Evolutionary conservation across 2,888 invertebrate genomes (phyloP).

Genomic region (Drosophila demipolita): DNA sequence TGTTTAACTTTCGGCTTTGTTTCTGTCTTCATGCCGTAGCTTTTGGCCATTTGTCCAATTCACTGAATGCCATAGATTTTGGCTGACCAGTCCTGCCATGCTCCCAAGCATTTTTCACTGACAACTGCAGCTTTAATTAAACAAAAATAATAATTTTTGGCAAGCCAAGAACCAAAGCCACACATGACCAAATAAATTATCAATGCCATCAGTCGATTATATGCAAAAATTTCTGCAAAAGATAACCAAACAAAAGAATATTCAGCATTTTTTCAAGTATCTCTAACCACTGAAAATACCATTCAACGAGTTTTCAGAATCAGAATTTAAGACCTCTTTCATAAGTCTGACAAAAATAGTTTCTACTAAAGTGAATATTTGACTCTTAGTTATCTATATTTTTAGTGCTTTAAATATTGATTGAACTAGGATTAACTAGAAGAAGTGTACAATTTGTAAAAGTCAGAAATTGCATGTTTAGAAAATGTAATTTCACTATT

Average conservation of each 20-base stretch:
- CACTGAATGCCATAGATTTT: constrained; percentile 38
- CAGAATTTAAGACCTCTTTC: neutral
- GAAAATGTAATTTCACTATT: neutral
- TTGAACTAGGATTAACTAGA: neutral
- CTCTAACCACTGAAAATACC: neutral
- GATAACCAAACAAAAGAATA: constrained; percentile 1
- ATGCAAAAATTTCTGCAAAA: constrained; percentile 24
- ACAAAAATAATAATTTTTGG: constrained; percentile 53
- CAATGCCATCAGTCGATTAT: constrained; percentile 24
- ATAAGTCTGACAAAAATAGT: neutral
- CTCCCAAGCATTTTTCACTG: constrained; percentile 68
- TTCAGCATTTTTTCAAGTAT: neutral
- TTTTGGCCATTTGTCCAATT: constrained; percentile 32
- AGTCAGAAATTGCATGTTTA: neutral
- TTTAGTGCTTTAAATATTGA: neutral
- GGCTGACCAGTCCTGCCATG: constrained; percentile 19
- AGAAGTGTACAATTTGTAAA: neutral
- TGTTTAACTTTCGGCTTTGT: constrained; percentile 59
- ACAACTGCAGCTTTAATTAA: constrained; percentile 78
- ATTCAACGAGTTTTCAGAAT: neutral
- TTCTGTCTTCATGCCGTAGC: constrained; percentile 25
- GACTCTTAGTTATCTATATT: neutral
- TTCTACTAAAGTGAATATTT: neutral
- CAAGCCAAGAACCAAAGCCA: constrained; percentile 19
- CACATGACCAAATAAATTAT: constrained; percentile 36